These are phyloP conservation scores for Thalpophila matura DNA, from an alignment of 2,888 invertebrate species.

Conservation along the genomic window DNA sequence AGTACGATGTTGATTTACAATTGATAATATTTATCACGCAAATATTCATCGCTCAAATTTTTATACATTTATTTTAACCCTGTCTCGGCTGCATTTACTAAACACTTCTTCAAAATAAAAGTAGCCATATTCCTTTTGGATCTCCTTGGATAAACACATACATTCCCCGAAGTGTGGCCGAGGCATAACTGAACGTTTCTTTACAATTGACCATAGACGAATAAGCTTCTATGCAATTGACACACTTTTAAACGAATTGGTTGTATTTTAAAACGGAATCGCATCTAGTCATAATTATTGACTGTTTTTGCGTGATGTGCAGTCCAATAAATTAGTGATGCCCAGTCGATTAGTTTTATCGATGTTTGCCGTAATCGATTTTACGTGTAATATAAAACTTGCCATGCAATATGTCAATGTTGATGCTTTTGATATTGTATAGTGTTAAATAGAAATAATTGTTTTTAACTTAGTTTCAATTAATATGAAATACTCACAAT, in stretches of 20 bases:
- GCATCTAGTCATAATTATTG: conserved; percentile 67
- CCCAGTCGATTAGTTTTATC: conserved; percentile 54
- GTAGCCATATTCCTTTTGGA: conserved; percentile 51
- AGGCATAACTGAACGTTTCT: conserved; percentile 31
- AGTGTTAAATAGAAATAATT: conserved; percentile 35
- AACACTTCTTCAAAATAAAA: too few relatives aligned
- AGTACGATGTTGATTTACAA: conserved; percentile 60
- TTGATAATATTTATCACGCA: conserved; percentile 65
- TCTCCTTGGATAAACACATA: conserved; percentile 33
- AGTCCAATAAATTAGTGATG: conserved; percentile 63
- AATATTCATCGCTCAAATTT: conserved; percentile 80
- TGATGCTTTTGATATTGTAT: conserved; percentile 49
- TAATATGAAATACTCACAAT: conserved; percentile 20
- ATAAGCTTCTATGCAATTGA: conserved; percentile 49
- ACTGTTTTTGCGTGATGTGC: conserved; percentile 41
- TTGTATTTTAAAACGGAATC: conserved; percentile 48
- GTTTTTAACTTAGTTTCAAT: conserved; percentile 45
- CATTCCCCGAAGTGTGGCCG: conserved; percentile 50
- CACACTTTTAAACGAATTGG: conserved; percentile 34
- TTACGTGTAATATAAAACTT: conserved; percentile 53
- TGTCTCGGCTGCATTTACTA: conserved; percentile 30
- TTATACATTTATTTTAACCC: conserved; percentile 65
- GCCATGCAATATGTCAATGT: conserved; percentile 61
- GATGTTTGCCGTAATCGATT: conserved; percentile 56
- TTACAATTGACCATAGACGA: conserved; percentile 57